phyloP scores from a whole-genome alignment of 2,113 vertebrate species.

The Numida meleagris region DNA sequence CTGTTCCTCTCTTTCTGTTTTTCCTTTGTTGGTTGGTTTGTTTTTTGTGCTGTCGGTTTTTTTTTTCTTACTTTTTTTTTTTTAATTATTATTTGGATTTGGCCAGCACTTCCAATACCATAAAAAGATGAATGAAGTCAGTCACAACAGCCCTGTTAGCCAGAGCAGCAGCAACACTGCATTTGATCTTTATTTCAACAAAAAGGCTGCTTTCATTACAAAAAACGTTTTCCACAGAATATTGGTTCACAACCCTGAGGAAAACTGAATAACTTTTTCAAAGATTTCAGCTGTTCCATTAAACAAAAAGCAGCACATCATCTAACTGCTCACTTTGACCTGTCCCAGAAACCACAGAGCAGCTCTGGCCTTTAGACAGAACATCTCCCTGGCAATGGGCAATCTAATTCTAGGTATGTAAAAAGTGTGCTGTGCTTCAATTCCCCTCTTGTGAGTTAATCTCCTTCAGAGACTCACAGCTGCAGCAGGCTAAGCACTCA shows the following conservation, averaged over 20 bases:
- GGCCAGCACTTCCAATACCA: not conserved
- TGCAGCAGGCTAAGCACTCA: not conserved
- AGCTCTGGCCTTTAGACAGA: not conserved
- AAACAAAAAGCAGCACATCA: not conserved
- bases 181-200: not conserved
- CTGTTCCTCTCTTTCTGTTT: not conserved
- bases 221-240: not conserved
- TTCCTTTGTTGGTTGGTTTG: not conserved
- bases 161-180: not conserved
- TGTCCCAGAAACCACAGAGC: not conserved
- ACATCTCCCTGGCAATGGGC: not conserved
- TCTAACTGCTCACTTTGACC: not conserved
- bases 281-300: not conserved
- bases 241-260: not conserved
- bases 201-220: not conserved
- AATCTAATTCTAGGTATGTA: not conserved
- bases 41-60: not conserved
- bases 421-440: not conserved
- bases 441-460: not conserved
- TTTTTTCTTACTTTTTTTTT: not conserved
- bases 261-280: not conserved
- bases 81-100: not conserved
- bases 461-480: not conserved
- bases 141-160: not conserved
- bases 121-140: not conserved